Evolutionary conservation across 2,113 vertebrate genomes (phyloP).

Genomic region (Apteryx owenii): DNA sequence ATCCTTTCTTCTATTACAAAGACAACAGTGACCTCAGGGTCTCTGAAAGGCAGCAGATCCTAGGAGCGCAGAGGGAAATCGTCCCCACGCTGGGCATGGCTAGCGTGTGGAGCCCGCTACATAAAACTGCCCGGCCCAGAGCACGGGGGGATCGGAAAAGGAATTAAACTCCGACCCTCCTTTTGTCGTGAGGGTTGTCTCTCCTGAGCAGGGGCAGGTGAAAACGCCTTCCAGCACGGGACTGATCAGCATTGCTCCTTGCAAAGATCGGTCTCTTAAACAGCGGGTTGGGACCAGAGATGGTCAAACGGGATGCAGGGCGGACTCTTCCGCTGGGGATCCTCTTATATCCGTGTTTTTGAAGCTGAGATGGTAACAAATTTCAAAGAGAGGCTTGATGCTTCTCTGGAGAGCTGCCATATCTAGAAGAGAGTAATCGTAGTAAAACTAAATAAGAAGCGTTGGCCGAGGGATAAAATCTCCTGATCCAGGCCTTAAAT

Average conservation of each 20-base stretch:
- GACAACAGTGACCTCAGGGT: background rate
- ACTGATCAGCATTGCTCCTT: background rate
- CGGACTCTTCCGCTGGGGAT: background rate
- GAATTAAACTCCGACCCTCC: too few species aligned
- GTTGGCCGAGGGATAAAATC: background rate
- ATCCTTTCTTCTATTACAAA: background rate
- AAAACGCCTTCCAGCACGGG: background rate
- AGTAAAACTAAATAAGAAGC: background rate
- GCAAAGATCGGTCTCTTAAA: background rate
- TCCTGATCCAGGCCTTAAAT: slow-evolving; percentile 14
- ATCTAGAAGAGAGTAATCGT: background rate
- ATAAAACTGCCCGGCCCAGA: background rate
- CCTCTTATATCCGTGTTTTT: background rate
- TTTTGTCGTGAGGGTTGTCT: background rate
- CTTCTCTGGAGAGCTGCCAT: background rate
- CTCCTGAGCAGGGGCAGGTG: background rate
- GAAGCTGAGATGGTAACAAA: background rate
- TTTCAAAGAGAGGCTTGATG: background rate
- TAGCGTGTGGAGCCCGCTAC: background rate
- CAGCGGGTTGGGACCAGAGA: background rate
- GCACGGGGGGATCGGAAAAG: background rate
- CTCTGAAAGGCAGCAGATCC: background rate
- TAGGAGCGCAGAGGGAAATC: background rate
- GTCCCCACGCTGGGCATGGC: background rate
- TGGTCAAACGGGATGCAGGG: too few species aligned